A percentile compares a stretch with the other conserved stretches of the same genome.
Conservation (phyloP, 2,113 vertebrate species). For the Acrocephalus arundinaceus region DNA sequence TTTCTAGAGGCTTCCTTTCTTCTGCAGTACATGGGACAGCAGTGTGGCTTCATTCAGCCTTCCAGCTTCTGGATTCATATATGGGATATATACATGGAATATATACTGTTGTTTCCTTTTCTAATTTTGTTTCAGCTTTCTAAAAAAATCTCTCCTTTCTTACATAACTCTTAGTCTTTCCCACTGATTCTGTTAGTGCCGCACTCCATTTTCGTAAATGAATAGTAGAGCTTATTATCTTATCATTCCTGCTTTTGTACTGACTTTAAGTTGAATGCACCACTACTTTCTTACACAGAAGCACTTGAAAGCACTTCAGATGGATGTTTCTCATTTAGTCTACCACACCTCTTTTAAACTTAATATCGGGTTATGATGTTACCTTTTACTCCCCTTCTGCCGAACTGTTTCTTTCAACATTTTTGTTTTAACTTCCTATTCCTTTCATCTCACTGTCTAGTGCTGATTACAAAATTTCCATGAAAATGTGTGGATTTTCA, state of each 20-base stretch:
- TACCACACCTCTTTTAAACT: neutral
- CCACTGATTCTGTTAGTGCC: neutral
- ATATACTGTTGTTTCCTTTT: neutral
- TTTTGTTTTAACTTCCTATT: neutral
- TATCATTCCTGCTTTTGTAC: neutral
- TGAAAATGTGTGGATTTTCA: neutral
- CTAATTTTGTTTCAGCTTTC: neutral
- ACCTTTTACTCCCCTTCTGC: neutral
- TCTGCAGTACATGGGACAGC: neutral
- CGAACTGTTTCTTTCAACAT: neutral
- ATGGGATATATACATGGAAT: neutral
- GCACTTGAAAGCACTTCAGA: neutral
- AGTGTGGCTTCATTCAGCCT: neutral
- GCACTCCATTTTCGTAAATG: neutral
- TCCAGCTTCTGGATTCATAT: neutral
- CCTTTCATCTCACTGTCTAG: neutral
- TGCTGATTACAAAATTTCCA: neutral
- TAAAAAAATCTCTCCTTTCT: neutral
- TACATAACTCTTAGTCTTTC: neutral
- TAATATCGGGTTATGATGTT: neutral
- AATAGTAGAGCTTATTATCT: neutral
- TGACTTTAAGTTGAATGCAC: neutral
- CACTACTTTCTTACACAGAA: neutral
- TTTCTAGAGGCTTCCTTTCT: neutral
- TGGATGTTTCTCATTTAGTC: neutral